Base-by-base conservation (phyloP, 2,888 invertebrate genomes). In the Aphidoletes aphidimyza region DNA sequence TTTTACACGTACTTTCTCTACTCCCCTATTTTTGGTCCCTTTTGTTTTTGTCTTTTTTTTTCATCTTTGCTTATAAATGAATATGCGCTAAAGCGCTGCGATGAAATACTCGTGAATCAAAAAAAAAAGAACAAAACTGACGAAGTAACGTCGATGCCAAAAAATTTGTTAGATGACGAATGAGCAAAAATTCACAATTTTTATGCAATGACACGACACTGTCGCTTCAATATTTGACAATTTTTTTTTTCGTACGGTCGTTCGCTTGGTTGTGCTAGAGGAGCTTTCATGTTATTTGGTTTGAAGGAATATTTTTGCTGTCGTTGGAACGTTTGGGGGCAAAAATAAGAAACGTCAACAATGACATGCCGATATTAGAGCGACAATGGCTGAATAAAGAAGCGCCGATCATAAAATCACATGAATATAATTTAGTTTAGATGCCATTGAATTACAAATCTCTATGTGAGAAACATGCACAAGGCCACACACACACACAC, bases 351-450 rank as follows among this genome's bases (percentile, higher is more conserved):
- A 30, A 69, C 17, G 69, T 69, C 69, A 69, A 69, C 30, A 30
- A 69, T 69, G 69, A 69, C 30, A 69, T 14, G 69, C 1, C 14
- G 69, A 69, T 69, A 69, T 69, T 0, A 1, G 14, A 30, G 69
- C 54, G 26, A 54, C 54, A 54, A 54, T 8, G 54, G n/a, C 22
- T 54, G 54, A n/a, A n/a, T n/a, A 59, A 59, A 59, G 26, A 59
- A 22, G 59, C 30, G 59, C 37, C n/a, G 37, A 81, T 37, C 81
- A 37, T 81, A 81, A 81, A 81, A 81, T 81, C 81, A 37, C 81
- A 81, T 81, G 37, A 81, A 81, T 81, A 37, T 81, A 81, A 81
- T 81, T 81, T 81, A 81, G 81, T 81, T 81, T 81, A 37, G 81
- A 37, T 81, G 37, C 37, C 81, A 37, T 81, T 81, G 81, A 37